Conservation (phyloP, 2,888 invertebrate species). For the Ischnus inquisitorius region DNA sequence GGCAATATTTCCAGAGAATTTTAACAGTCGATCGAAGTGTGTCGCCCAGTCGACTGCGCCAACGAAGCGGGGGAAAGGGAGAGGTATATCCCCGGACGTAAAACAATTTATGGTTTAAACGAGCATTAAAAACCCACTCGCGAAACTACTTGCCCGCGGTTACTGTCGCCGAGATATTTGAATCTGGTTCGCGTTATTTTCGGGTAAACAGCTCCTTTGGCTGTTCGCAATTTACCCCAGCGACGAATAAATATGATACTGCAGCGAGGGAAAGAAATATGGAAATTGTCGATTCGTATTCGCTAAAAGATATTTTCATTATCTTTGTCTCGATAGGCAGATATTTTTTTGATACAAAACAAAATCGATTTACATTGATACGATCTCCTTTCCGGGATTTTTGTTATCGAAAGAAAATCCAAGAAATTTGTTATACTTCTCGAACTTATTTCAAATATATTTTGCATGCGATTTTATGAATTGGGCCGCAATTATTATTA, state of each 20-base stretch:
- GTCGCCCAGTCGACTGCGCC: conserved; percentile 38
- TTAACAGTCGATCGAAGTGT: conserved; percentile 65
- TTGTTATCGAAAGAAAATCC: too few species aligned
- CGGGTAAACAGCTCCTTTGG: conserved; percentile 33
- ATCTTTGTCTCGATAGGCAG: too few species aligned
- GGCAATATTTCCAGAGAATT: conserved; percentile 77
- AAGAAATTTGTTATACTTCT: too few species aligned
- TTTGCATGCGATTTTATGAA: too few species aligned
- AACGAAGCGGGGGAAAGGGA: too few species aligned
- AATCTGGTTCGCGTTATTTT: conserved; percentile 43
- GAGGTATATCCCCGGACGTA: conserved; percentile 51
- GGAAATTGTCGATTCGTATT: not conserved
- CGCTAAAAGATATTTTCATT: not conserved
- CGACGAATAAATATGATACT: not conserved
- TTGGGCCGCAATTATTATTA: too few species aligned
- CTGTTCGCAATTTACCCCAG: not conserved
- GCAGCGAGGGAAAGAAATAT: not conserved
- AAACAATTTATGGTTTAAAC: conserved; percentile 71
- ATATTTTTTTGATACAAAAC: too few species aligned
- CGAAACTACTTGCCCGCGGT: conserved; percentile 41
- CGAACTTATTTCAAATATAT: too few species aligned
- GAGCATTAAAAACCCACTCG: conserved; percentile 67
- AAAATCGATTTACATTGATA: too few species aligned
- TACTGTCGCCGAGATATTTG: conserved; percentile 23
- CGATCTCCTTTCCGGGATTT: too few species aligned